Base-by-base conservation (phyloP, 30 jellyfish, hydroid and myxozoan species). In the Aurelia sp. region DNA sequence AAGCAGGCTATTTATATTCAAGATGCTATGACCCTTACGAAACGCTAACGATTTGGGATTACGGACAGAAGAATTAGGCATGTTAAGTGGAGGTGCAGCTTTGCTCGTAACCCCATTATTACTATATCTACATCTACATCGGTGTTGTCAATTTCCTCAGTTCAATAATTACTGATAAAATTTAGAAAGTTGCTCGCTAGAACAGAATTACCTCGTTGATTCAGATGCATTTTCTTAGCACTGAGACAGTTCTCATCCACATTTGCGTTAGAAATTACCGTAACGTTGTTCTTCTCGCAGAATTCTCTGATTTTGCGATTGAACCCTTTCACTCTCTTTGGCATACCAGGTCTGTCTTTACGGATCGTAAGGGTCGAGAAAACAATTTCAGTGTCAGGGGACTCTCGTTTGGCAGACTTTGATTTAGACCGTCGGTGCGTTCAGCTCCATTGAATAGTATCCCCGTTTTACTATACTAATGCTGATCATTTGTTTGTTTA, bases 191-290 rank as follows among this genome's bases (percentile, higher is more conserved):
- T 62, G 2, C 73, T 62, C 2, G 73, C 73, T n/a, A 62, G 73
- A 27, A 27, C 33, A 27, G 33, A 27, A 2, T 27, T 27, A 27
- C 33, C 33, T 27, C 33, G 33, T 27, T 27, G 33, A 27, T 27
- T 27, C 33, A 27, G 33, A 27, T 27, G 33, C 33, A 27, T 1
- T 27, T 27, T 62, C 27, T 19, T 11, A 62, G 22, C 17, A 62
- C 22, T 19, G 27, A 62, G 73, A 62, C 73, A 4, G 73, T n/a
- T 62, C 73, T 62, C 73, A 62, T 62, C 73, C 73, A 62, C 73
- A 62, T 62, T 19, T 62, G 73, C 27, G 22, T 62, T 62, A 0
- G 27, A 62, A 62, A 62, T 62, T 62, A 1, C 73, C 2, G 2
- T 62, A 11, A 12, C 22, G 73, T 62, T 62, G 73, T 19, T 62